These are phyloP conservation scores for Aromia moschata DNA, from an alignment of 2,888 invertebrate species.

Conservation along the genomic window DNA sequence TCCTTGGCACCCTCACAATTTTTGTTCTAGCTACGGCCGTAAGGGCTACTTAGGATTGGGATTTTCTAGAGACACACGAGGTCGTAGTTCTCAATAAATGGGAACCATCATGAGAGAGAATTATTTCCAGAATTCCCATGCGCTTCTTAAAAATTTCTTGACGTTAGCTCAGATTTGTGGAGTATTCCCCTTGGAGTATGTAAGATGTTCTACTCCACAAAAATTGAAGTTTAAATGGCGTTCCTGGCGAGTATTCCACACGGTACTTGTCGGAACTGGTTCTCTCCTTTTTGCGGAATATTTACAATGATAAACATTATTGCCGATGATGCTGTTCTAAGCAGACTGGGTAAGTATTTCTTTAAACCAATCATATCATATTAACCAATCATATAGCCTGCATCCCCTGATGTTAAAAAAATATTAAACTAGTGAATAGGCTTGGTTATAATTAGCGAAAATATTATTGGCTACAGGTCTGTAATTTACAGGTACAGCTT, in stretches of 20 bases:
- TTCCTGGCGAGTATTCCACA: conserved; percentile 5
- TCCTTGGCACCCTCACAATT: too few species aligned
- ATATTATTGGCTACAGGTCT: too few species aligned
- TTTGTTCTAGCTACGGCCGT: too few species aligned
- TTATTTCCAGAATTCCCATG: not conserved
- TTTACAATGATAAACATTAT: not conserved
- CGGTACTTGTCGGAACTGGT: not conserved
- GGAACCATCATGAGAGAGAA: not conserved
- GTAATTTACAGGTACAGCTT: too few species aligned
- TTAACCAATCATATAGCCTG: too few species aligned
- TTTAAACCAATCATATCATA: too few species aligned
- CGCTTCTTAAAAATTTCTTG: not conserved
- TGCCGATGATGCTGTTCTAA: not conserved
- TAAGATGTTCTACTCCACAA: not conserved
- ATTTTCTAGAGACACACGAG: too few species aligned
- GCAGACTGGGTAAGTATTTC: conserved; percentile 3
- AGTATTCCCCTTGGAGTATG: conserved; percentile 8
- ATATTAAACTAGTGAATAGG: too few species aligned
- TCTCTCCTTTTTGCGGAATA: not conserved
- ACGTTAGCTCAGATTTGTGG: conserved; percentile 3
- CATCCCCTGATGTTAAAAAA: too few species aligned
- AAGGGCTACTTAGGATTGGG: too few species aligned
- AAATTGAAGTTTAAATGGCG: conserved; percentile 18
- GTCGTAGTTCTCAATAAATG: too few species aligned
- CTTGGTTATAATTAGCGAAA: too few species aligned